Evolutionary conservation across 2,797 vertebrate species (phyloP).

Genomic region (Lerista edwardsae): DNA sequence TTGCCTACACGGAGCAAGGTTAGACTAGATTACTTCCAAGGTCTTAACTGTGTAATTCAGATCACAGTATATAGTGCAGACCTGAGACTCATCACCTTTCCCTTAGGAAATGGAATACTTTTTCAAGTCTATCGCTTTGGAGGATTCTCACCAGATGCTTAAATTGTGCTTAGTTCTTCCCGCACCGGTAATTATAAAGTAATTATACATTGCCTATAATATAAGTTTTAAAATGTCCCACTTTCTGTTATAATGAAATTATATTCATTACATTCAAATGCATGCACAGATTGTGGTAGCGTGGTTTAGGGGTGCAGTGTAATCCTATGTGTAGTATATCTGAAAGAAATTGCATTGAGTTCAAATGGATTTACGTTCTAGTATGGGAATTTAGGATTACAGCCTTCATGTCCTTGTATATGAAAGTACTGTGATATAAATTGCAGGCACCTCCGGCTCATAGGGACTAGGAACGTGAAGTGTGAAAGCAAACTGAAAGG

Average conservation of each 20-base stretch:
- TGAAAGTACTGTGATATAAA: not conserved
- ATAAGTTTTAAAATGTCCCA: not conserved
- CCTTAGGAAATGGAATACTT: not conserved
- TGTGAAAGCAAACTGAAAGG: not conserved
- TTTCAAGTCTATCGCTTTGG: not conserved
- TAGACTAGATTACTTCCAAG: too few relatives aligned
- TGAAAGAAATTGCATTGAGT: not conserved
- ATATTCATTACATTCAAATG: not conserved
- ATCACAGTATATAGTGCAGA: not conserved
- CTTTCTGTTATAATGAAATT: not conserved
- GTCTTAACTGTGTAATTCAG: not conserved
- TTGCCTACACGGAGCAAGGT: too few relatives aligned
- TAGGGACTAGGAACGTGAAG: not conserved
- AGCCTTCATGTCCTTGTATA: not conserved
- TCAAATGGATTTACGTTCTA: not conserved
- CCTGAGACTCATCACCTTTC: not conserved
- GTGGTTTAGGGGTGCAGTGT: not conserved
- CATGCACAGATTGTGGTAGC: not conserved
- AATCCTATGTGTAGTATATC: accelerated
- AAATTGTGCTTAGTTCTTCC: not conserved
- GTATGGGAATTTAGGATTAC: not conserved
- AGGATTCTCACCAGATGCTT: not conserved
- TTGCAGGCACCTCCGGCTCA: not conserved
- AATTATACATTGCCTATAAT: not conserved
- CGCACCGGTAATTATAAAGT: not conserved